Evolutionary conservation across 2,797 vertebrate genomes (phyloP), one percentile per base, ranked within the genome.

Genomic region (Mico argentatus): DNA sequence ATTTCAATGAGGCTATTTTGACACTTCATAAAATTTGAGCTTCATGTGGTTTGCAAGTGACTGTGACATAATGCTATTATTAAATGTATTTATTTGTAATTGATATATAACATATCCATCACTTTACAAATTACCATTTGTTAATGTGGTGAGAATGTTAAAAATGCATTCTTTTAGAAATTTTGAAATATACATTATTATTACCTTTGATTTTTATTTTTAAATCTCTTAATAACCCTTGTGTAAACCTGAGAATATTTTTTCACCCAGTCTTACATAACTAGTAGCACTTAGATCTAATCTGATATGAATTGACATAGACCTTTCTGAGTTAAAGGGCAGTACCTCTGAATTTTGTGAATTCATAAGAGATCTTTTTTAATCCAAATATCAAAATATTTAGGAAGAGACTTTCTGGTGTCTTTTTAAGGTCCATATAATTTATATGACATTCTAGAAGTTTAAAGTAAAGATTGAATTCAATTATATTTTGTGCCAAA

Each of bases 301-400:
- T 86, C 59, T 85, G 33, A 59, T 39, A 5, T 15, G 33, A 67
- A 27, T 30, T n/a, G 6, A 48, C 30, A 3, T 9, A 70, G 67
- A 75, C 33, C n/a, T 75, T 83, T 88, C 79, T 44, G 17, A 81
- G 36, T 17, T 30, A 75, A 48, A 33, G 55, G 70, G 22, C 6
- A 85, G 93, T 84, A 72, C 3, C 26, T 8, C 39, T 57, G 48
- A 61, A 80, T 59, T 73, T 81, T 76, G n/a, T 41, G 50, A 95
- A 79, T 83, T 81, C 84, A 12, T 41, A 50, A 41, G 24, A 91
- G 24, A 75, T 5, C 36, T 75, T 81, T 75, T 46, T 87, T 64
- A 93, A 88, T 67, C 88, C n/a, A 73, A 91, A 33, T 22, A 93
- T 39, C 64, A 79, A 92, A 91, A 92, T 76, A 79, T 52, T 50